These are phyloP conservation scores for Enoplosus armatus DNA, from an alignment of 2,797 vertebrate genomes.

Conservation along the genomic window DNA sequence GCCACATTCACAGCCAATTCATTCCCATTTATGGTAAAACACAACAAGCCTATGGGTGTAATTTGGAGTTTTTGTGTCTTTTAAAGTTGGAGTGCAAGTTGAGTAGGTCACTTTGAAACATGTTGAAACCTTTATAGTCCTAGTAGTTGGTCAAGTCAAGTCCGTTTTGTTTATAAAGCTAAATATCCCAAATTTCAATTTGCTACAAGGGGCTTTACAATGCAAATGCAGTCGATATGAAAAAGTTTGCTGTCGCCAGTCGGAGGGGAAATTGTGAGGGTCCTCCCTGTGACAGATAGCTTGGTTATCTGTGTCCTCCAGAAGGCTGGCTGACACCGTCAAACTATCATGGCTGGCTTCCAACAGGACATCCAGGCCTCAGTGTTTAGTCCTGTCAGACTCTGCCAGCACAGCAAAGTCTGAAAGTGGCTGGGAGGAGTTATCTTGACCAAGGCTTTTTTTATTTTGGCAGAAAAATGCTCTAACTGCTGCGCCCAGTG, in stretches of 20 bases:
- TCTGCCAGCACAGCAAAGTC: conserved; percentile 55
- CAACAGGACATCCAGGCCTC: conserved; percentile 65
- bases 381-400: conserved; percentile 45
- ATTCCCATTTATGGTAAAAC: conserved; percentile 11
- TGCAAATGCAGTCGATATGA: too few species aligned
- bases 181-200: too few species aligned
- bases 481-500: conserved; percentile 32
- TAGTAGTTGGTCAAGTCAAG: too few species aligned
- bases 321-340: conserved; percentile 42
- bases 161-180: too few species aligned
- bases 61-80: conserved; percentile 16
- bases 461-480: conserved; percentile 45
- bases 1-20: neutral
- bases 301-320: conserved; percentile 69
- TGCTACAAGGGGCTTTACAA: too few species aligned
- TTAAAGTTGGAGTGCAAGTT: neutral
- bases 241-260: too few species aligned
- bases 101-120: conserved; percentile 6
- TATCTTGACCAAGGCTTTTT: conserved; percentile 23
- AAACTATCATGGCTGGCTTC: conserved; percentile 43
- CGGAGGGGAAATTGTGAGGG: conserved; percentile 17
- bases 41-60: neutral
- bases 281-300: conserved; percentile 36
- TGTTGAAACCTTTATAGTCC: conserved; percentile 19
- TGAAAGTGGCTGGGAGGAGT: conserved; percentile 44